Conservation (phyloP, 2,888 invertebrate species). For the Ganaspis brasiliensis region DNA sequence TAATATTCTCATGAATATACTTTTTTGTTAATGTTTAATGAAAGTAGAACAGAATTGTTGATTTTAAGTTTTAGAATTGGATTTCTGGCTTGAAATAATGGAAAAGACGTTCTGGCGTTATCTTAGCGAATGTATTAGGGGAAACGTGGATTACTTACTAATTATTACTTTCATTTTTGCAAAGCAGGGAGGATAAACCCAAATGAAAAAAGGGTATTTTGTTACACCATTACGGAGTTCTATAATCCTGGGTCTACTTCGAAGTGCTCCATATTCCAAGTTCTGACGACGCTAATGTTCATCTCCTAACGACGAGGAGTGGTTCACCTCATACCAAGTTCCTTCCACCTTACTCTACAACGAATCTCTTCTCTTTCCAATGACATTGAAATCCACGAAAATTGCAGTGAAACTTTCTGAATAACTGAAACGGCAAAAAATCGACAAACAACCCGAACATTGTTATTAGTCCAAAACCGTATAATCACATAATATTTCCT, state of each 20-base stretch:
- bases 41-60: too few relatives aligned
- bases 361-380: constrained; percentile 14
- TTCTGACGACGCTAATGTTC: constrained; percentile 66
- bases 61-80: background rate
- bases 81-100: background rate
- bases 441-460: too few relatives aligned
- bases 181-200: constrained; percentile 37
- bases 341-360: constrained; percentile 36
- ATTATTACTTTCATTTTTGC: constrained; percentile 64
- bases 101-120: background rate
- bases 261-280: constrained; percentile 63
- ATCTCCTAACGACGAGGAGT: constrained; percentile 65
- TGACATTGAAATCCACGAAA: constrained; percentile 26
- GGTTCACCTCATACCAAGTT: constrained; percentile 53
- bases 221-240: constrained; percentile 57
- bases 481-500: too few relatives aligned
- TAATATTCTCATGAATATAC: too few relatives aligned
- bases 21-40: too few relatives aligned
- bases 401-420: background rate
- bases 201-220: constrained; percentile 45
- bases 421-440: background rate
- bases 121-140: background rate
- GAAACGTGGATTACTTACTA: constrained; percentile 48
- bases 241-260: constrained; percentile 60
- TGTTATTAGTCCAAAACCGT: too few relatives aligned